Base-by-base conservation (phyloP, 1,140 invertebrate species). In the Drosophila obscura region DNA sequence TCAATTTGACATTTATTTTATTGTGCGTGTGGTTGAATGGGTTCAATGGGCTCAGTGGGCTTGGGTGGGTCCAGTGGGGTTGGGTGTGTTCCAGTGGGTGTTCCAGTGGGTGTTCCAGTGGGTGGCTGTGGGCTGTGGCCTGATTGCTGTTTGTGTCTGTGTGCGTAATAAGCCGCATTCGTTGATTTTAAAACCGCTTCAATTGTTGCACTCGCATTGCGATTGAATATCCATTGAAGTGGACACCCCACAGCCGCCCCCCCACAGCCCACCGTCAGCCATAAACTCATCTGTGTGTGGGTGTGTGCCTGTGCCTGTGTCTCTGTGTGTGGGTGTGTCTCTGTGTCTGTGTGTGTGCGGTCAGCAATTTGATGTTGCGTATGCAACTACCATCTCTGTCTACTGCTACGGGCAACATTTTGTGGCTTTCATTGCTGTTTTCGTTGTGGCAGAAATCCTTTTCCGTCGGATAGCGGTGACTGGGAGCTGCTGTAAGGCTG, bases 111-210 rank as follows among this genome's bases (percentile, higher is more conserved):
- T 39, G 35, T 39, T 39, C 4, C 35, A 11, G 24, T 16, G 43
- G 16, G 62, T 59, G 43, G 41, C 28, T 16, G 24, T 26, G 28
- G 39, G 44, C 28, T 13, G 22, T 19, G 9, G 45, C 2, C 28
- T 31, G 28, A 31, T 31, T 31, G 7, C 31, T 53, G 13, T 61
- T 56, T 52, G 46, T 44, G 51, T 46, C 7, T 59, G 56, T 75
- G 60, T 79, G 75, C 61, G 58, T 85, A 87, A 87, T 87, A 87
- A 87, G 82, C 82, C 82, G 71, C 83, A 88, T 87, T 82, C 82
- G 84, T 79, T 87, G 82, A 87, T 87, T 87, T 83, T 73, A 83
- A 87, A 87, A 82, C 79, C 82, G 83, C 82, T 88, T 76, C 82
- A 79, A 85, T 85, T 85, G 82, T 85, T 75, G 69, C 78, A 46